Percentiles rank a stretch among this genome's conserved stretches.
Conservation (phyloP, 2,113 vertebrate genomes). For the Siniperca chuatsi region DNA sequence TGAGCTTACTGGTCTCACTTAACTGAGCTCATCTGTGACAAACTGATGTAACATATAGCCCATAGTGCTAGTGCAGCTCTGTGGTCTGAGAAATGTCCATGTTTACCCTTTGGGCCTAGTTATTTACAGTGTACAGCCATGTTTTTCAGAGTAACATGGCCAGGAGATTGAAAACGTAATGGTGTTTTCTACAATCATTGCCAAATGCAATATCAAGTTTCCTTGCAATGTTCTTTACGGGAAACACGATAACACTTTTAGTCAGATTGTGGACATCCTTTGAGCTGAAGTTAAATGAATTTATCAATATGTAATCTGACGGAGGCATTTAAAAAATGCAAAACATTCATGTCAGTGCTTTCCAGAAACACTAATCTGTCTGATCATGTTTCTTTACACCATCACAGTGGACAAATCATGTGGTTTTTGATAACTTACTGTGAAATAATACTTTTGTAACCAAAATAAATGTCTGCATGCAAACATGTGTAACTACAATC, state of each 20-base stretch:
- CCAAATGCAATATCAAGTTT: constrained; percentile 43
- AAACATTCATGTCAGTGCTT: constrained; percentile 27
- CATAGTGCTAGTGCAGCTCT: constrained; percentile 50
- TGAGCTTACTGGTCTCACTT: constrained; percentile 51
- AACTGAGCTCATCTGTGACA: constrained; percentile 62
- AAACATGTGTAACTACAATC: constrained; percentile 14
- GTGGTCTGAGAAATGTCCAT: constrained; percentile 47
- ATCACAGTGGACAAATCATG: not conserved
- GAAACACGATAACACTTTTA: constrained; percentile 71
- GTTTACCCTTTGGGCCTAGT: constrained; percentile 49
- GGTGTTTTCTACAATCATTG: constrained; percentile 47
- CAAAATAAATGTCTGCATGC: constrained; percentile 24
- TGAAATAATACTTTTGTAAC: constrained; percentile 21
- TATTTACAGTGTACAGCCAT: constrained; percentile 55
- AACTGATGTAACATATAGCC: constrained; percentile 63
- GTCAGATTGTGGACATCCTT: constrained; percentile 26
- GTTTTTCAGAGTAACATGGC: constrained; percentile 54
- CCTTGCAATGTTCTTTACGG: constrained; percentile 14
- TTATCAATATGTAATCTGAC: constrained; percentile 64
- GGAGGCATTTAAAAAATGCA: constrained; percentile 23
- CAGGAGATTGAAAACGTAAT: constrained; percentile 34
- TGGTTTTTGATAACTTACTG: constrained; percentile 25
- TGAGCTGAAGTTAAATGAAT: constrained; percentile 43
- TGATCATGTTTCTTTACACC: constrained; percentile 9
- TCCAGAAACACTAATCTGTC: constrained; percentile 27